Conservation (phyloP, 1,140 invertebrate genomes). For the Acromyrmex echinatior region DNA sequence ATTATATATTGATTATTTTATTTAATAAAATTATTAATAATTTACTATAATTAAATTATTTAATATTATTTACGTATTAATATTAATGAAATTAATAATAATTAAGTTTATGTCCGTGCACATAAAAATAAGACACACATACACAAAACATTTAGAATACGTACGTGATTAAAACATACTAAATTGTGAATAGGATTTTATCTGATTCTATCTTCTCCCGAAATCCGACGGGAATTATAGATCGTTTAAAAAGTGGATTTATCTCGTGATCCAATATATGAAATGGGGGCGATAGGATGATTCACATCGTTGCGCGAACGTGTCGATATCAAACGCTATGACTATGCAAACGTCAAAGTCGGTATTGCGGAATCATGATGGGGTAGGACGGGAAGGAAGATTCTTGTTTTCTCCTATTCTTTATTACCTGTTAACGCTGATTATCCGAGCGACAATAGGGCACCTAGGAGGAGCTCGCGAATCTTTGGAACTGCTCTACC, state of each 20-base stretch:
- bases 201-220: too few relatives aligned
- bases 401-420: not conserved
- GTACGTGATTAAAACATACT: not conserved
- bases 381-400: too few relatives aligned
- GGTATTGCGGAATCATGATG: not conserved
- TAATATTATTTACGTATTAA: not conserved
- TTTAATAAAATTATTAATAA: not conserved
- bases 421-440: constrained; percentile 1
- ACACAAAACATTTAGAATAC: not conserved
- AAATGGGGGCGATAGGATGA: constrained; percentile 1
- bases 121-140: not conserved
- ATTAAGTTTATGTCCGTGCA: not conserved
- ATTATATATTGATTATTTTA: not conserved
- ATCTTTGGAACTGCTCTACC: not conserved
- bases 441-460: constrained; percentile 7
- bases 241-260: not conserved
- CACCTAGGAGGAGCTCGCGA: not conserved
- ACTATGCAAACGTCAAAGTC: constrained; percentile 32
- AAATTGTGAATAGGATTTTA: not conserved
- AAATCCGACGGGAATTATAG: not conserved
- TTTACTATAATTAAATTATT: not conserved
- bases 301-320: not conserved
- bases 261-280: constrained; percentile 17
- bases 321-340: constrained; percentile 21
- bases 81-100: not conserved